phyloP scores from a whole-genome alignment of 2,888 invertebrate species.

The Merodon equestris region DNA sequence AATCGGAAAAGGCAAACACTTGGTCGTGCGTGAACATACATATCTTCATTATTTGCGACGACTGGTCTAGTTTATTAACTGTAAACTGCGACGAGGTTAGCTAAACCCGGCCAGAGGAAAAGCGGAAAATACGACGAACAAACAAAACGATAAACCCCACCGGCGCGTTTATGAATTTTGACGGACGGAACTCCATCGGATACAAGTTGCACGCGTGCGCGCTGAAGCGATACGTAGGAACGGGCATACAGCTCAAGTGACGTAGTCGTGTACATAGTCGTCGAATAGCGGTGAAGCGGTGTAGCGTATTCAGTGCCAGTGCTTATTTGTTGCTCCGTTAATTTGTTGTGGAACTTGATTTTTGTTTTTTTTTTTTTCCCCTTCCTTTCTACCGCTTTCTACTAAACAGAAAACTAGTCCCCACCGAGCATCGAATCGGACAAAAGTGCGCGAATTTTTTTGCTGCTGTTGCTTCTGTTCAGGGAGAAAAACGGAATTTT shows the following conservation, averaged over 20 bases:
- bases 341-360: slow-evolving; percentile 61
- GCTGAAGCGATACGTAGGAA: slow-evolving; percentile 7
- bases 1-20: slow-evolving; percentile 55
- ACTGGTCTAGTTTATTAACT: slow-evolving; percentile 67
- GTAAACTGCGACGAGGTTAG: slow-evolving; percentile 57
- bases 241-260: no score
- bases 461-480: no score
- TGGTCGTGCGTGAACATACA: slow-evolving; percentile 52
- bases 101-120: slow-evolving; percentile 2
- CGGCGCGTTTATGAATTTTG: slow-evolving; percentile 59
- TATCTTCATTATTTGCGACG: slow-evolving; percentile 45
- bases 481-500: no score
- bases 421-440: no score
- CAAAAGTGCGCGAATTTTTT: slow-evolving; percentile 42
- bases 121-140: slow-evolving; percentile 18
- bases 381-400: slow-evolving; percentile 27
- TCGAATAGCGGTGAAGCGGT: no score
- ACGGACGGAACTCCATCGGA: slow-evolving; percentile 45
- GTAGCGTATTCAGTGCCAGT: slow-evolving; percentile 14
- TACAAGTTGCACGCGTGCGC: slow-evolving; percentile 29
- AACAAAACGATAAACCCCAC: slow-evolving; percentile 13
- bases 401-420: slow-evolving; percentile 48
- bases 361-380: slow-evolving; percentile 5
- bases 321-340: slow-evolving; percentile 60
- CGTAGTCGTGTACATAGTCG: no score